Conservation (phyloP, 2,113 vertebrate genomes). For the Pipa parva region DNA sequence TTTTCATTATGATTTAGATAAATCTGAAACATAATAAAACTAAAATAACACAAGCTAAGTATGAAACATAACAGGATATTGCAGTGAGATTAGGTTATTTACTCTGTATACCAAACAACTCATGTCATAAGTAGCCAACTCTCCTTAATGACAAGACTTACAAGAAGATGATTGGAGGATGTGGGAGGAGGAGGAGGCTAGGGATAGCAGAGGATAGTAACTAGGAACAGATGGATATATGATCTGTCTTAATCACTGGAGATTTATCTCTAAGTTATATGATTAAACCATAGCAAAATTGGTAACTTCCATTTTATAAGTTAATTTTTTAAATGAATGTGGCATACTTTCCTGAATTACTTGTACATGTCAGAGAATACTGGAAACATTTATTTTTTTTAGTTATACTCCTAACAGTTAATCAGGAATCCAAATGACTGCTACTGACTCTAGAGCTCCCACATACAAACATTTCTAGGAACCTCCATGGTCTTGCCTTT, state of each 20-base stretch:
- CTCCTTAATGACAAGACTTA: slow-evolving; percentile 50
- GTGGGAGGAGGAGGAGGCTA: slow-evolving; percentile 27
- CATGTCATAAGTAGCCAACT: slow-evolving; percentile 44
- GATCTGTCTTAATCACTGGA: slow-evolving; percentile 31
- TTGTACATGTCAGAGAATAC: no score
- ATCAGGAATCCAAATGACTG: no score
- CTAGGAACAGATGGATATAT: slow-evolving; percentile 70
- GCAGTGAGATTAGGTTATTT: slow-evolving; percentile 91
- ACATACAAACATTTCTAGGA: no score
- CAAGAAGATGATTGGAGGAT: slow-evolving; percentile 39
- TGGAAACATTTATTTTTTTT: no score
- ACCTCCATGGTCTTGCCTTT: no score
- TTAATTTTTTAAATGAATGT: no score
- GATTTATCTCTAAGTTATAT: slow-evolving; percentile 71
- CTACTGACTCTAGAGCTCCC: no score
- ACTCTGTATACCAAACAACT: slow-evolving; percentile 69
- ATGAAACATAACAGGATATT: slow-evolving; percentile 99
- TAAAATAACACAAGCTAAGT: slow-evolving; percentile 86
- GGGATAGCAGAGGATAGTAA: slow-evolving; percentile 26
- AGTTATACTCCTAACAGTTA: no score
- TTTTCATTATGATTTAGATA: slow-evolving; percentile 89
- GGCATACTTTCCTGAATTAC: no score
- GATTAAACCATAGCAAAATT: no score
- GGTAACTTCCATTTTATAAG: no score
- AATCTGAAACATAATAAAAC: slow-evolving; percentile 87